Evolutionary conservation across 2,888 invertebrate genomes (phyloP), one percentile per base, ranked within the genome.

Genomic region (Oscheius sp.): DNA sequence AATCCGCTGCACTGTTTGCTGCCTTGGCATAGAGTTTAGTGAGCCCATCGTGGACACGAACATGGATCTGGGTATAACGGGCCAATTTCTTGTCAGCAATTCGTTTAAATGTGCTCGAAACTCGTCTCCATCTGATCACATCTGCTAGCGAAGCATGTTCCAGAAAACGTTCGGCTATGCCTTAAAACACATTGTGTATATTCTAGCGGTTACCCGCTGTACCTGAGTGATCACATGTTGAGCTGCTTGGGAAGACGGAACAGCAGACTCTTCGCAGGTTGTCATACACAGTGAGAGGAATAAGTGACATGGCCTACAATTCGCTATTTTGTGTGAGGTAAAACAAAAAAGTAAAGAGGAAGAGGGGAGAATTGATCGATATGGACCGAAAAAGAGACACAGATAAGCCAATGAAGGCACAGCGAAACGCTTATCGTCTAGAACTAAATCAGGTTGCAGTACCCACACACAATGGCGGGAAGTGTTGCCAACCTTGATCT

Each of bases 31-130:
- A 71, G 41, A 84, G 55, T 23, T 82, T 70, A n/a, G 69, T 53
- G 18, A 85, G 71, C 41, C 85, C 83, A 13, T 80, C 81, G 61
- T 85, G 85, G 9, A 85, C 80, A 41, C 84, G 75, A 16, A 85
- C 81, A 45, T 85, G 84, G 21, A 85, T 69, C n/a, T 79, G 80
- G 2, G 78, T 78, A 56, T 77, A 83, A 25, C 69, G 59, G 9
- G 53, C 61, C 18, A 85, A 55, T 29, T 82, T 73, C 29, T 53
- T 41, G 13, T 83, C 74, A 18, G 83, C 83, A 2, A 79, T 81
- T 27, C 61, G 59, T 27, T 73, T 73, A 66, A 85, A 85, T 6
- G 79, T 75, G 21, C 73, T 73, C 2, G 84, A 85, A 13, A 85
- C 82, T 9, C 81, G 73, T 66, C 83, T 72, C 85, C 84, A 85